These are phyloP conservation scores for Callorhinus ursinus DNA, from an alignment of 2,113 vertebrate genomes.

Conservation along the genomic window DNA sequence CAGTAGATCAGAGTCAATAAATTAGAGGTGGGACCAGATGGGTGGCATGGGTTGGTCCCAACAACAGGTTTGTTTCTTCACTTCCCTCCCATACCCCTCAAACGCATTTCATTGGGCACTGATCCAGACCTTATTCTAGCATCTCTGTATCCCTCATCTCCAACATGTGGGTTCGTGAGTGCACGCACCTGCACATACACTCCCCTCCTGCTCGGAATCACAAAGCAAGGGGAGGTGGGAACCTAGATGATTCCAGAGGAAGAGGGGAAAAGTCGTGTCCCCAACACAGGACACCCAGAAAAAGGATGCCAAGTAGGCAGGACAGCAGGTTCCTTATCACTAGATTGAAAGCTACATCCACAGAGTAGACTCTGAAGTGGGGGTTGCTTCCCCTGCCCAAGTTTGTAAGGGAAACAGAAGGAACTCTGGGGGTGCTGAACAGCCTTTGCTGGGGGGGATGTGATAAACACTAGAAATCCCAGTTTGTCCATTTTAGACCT, in stretches of 20 bases:
- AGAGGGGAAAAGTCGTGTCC: neutral
- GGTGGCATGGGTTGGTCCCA: neutral
- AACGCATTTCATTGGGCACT: neutral
- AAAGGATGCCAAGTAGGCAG: neutral
- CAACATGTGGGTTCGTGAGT: neutral
- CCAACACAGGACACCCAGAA: neutral
- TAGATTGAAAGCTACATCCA: neutral
- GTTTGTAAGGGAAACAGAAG: neutral
- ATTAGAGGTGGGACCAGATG: neutral
- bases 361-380: neutral
- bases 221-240: neutral
- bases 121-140: neutral
- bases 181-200: fast-evolving
- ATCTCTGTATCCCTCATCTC: neutral
- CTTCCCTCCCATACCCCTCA: neutral
- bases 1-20: neutral
- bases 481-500: neutral
- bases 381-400: neutral
- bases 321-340: neutral
- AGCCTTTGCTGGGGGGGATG: neutral
- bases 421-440: neutral
- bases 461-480: neutral
- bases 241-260: neutral
- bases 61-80: neutral
- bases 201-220: neutral